These are phyloP conservation scores for Menidia menidia DNA, from an alignment of 2,797 vertebrate species.

Conservation along the genomic window DNA sequence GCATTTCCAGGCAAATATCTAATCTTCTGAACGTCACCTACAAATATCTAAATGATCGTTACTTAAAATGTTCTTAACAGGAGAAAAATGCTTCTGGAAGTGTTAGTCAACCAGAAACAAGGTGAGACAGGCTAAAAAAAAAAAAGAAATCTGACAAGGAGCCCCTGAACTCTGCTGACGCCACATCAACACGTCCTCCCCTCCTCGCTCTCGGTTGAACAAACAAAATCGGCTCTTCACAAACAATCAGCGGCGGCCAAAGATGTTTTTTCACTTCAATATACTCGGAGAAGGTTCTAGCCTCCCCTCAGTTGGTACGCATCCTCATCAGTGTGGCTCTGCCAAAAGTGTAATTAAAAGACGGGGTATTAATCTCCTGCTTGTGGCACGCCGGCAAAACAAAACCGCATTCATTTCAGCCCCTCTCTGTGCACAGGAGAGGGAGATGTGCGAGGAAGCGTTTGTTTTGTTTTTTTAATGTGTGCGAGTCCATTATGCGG, in stretches of 20 bases:
- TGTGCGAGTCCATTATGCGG: constrained; percentile 62
- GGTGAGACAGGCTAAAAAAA: background rate
- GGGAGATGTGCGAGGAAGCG: constrained; percentile 21
- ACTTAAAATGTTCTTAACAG: background rate
- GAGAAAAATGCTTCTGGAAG: background rate
- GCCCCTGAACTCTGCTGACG: constrained; percentile 20
- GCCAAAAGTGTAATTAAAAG: constrained; percentile 79
- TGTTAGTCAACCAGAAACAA: background rate
- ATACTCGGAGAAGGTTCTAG: constrained; percentile 54
- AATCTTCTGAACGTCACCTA: background rate
- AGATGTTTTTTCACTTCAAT: constrained; percentile 62
- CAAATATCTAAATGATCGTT: background rate
- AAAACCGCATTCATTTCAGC: constrained; percentile 68
- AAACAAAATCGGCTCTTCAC: constrained; percentile 61
- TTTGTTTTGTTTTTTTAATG: constrained; percentile 18
- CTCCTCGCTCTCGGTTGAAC: constrained; percentile 32
- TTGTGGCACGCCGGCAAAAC: constrained; percentile 69
- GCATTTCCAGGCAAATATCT: too few relatives aligned
- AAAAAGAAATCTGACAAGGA: background rate
- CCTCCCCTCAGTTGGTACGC: constrained; percentile 59
- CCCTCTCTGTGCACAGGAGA: constrained; percentile 42
- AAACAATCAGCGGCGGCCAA: constrained; percentile 53
- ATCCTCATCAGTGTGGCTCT: constrained; percentile 49
- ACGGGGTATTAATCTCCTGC: constrained; percentile 78
- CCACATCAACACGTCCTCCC: constrained; percentile 34